Evolutionary conservation across 2,797 vertebrate genomes (phyloP), one percentile per base, ranked within the genome.

Genomic region (Trematomus bernacchii): DNA sequence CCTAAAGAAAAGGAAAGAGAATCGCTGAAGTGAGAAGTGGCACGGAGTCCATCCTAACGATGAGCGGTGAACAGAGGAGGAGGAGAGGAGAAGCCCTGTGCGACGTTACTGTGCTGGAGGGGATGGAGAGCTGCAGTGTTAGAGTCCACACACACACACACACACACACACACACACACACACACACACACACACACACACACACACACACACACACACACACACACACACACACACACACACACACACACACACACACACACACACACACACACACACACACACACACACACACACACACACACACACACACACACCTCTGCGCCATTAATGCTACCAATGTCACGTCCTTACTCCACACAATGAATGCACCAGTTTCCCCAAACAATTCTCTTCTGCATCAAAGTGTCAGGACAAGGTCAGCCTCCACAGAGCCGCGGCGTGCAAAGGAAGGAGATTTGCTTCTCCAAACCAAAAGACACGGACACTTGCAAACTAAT

Each of bases 1-100:
- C 73, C 74, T 70, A 13, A 53, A 75, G 66, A 86, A 50, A 54
- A 84, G 84, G 53, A 52, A 63, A 54, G 77, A 84, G 72, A 60
- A 74, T 66, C 44, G 58, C 73, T 86, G 73, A 83, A 73, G 82
- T 72, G 73, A 79, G 80, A 84, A 85, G 87, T 83, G 89, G 89
- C 86, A 90, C 9, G 1, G 61, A 84, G 70, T 86, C 84, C 87
- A 77, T 86, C 77, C 84, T 91, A 87, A 92, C 87, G 91, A 91
- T 73, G 86, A 85, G 79, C 2, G 9, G 63, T 44, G 87, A 79
- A 73, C n/a, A 63, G 75, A 27, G 0, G 65, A 66, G 74, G 76
- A 80, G 68, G 48, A 78, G 68, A 60, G 63, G 68, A 60, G 63
- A 66, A 81, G 58, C 73, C 89, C 86, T 74, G 75, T 86, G 87